A percentile compares a stretch with the other conserved stretches of the same genome.
These are phyloP conservation scores for Eudyptes chrysolophus DNA, from an alignment of 2,113 vertebrate species.

Conservation along the genomic window DNA sequence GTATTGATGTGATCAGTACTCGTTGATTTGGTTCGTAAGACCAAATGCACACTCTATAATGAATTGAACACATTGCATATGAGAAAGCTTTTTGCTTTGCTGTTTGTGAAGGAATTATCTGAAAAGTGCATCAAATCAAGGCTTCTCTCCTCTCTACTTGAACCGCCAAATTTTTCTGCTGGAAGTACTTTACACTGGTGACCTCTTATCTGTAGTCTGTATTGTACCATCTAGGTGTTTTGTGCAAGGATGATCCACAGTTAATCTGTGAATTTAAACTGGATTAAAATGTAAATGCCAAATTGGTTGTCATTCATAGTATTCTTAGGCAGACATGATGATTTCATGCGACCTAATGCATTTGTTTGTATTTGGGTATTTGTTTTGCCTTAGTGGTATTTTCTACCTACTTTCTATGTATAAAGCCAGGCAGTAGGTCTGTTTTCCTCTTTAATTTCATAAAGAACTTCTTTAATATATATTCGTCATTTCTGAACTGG, in stretches of 20 bases:
- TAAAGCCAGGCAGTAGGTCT: neutral
- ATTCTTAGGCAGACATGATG: neutral
- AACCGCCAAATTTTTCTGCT: neutral
- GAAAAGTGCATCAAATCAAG: neutral
- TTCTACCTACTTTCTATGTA: neutral
- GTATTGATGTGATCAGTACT: constrained; percentile 52
- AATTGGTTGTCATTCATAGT: neutral
- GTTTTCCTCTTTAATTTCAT: neutral
- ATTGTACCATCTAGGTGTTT: neutral
- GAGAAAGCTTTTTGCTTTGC: neutral
- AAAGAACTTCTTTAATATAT: neutral
- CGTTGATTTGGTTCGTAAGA: constrained; percentile 51
- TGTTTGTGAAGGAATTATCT: constrained; percentile 6
- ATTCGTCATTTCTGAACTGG: neutral
- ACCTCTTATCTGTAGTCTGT: neutral
- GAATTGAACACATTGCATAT: neutral
- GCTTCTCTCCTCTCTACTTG: neutral
- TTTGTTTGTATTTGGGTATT: neutral
- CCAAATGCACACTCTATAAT: constrained; percentile 8
- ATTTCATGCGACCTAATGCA: neutral
- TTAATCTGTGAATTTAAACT: constrained; percentile 31
- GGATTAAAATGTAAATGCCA: constrained; percentile 29
- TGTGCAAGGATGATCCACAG: neutral
- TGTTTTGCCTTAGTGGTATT: neutral
- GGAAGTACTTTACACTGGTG: neutral